These are phyloP conservation scores for Apeltes quadracus DNA, from an alignment of 2,113 vertebrate species.

Conservation along the genomic window DNA sequence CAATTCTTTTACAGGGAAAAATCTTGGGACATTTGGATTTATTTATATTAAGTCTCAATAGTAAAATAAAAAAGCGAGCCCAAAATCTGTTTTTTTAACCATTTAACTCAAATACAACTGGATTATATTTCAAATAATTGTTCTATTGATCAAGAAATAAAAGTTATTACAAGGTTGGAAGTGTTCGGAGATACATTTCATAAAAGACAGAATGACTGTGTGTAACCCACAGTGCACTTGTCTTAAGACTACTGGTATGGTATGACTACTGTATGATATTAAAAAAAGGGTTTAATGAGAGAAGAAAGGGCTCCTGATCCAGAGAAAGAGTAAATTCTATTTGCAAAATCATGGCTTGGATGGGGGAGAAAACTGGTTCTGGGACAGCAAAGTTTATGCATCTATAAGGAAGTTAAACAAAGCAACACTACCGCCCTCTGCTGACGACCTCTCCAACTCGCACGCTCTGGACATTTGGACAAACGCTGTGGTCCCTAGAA, in stretches of 20 bases:
- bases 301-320: background rate
- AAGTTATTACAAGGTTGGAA: background rate
- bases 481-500: slow-evolving; percentile 15
- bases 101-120: background rate
- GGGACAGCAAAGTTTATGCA: slow-evolving; percentile 5
- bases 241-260: background rate
- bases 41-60: background rate
- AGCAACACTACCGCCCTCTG: slow-evolving; percentile 64
- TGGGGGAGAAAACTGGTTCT: slow-evolving; percentile 7
- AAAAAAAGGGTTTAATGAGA: background rate
- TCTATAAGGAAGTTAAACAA: slow-evolving; percentile 1
- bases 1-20: background rate
- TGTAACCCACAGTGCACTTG: background rate
- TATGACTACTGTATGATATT: background rate
- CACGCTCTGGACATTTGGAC: slow-evolving; percentile 22
- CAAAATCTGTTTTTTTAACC: background rate
- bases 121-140: background rate
- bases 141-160: background rate
- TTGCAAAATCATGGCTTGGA: slow-evolving; percentile 1
- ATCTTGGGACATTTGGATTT: slow-evolving; percentile 2
- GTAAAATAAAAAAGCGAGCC: background rate
- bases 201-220: slow-evolving; percentile 1
- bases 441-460: slow-evolving; percentile 39
- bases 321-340: background rate
- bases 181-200: background rate